phyloP scores from a whole-genome alignment of 2,113 vertebrate genomes.

The Emydocephalus ijimae region DNA sequence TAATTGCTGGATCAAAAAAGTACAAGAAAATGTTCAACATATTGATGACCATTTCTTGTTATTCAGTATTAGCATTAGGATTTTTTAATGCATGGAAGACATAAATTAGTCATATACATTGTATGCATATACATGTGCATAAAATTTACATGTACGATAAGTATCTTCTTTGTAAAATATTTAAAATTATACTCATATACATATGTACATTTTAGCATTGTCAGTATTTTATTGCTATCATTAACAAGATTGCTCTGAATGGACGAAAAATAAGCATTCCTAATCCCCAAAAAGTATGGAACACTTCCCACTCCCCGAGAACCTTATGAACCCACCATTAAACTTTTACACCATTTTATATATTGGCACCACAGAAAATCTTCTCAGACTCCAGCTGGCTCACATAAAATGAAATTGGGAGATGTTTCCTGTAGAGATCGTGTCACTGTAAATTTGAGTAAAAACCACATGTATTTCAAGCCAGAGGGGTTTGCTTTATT shows the following conservation, averaged over 20 bases:
- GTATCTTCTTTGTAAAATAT: not conserved
- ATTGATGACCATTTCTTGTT: not conserved
- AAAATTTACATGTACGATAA: not conserved
- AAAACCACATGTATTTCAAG: constrained; percentile 3
- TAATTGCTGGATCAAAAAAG: not conserved
- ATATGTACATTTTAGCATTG: not conserved
- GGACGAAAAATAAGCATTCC: not conserved
- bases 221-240: not conserved
- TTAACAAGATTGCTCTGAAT: not conserved
- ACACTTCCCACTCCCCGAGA: not conserved
- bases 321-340: not conserved
- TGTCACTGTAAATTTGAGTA: not conserved
- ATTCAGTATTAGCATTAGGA: not conserved
- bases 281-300: not conserved
- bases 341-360: not conserved
- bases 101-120: not conserved
- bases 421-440: constrained; percentile 1
- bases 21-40: not conserved
- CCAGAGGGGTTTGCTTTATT: not conserved
- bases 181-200: not conserved
- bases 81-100: not conserved
- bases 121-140: not conserved
- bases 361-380: not conserved
- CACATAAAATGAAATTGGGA: not conserved
- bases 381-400: constrained; percentile 1